These are phyloP conservation scores for Harlomillsia oculata DNA, from an alignment of 1,140 invertebrate species.

Conservation along the genomic window DNA sequence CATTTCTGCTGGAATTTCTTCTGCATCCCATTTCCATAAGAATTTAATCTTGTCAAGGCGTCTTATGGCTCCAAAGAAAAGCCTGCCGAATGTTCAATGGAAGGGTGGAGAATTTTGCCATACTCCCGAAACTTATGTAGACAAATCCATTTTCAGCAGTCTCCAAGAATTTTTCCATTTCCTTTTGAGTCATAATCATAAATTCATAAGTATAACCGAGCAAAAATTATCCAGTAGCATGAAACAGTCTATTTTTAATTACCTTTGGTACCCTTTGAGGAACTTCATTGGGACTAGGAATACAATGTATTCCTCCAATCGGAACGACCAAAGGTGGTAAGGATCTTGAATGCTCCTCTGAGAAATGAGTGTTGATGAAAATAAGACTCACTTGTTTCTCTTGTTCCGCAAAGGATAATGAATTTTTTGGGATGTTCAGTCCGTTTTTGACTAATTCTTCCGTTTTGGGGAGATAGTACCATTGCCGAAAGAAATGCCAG, in stretches of 20 bases:
- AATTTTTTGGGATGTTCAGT: not conserved
- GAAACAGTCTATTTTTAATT: too few relatives aligned
- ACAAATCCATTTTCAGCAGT: conserved; percentile 44
- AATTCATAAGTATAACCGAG: too few relatives aligned
- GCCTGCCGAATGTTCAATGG: not conserved
- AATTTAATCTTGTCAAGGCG: conserved; percentile 3
- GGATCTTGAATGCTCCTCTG: conserved; percentile 25
- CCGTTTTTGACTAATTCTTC: not conserved
- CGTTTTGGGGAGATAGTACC: not conserved
- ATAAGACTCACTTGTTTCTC: conserved; percentile 12
- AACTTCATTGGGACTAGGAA: not conserved
- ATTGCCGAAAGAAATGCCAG: not conserved
- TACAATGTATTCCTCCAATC: conserved; percentile 18
- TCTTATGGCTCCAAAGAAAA: conserved; percentile 8
- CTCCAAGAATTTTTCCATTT: conserved; percentile 44
- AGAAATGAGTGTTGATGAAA: conserved; percentile 25
- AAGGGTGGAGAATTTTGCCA: conserved; percentile 38
- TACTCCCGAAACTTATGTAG: conserved; percentile 46
- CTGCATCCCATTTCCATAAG: conserved; percentile 31
- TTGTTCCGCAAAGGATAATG: not conserved
- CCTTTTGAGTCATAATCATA: conserved; percentile 14
- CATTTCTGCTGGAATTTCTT: conserved; percentile 7
- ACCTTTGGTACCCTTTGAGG: not conserved
- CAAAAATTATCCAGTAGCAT: too few relatives aligned
- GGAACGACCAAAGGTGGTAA: conserved; percentile 22